Evolutionary conservation across 2,113 vertebrate genomes (phyloP).

Genomic region (Aptenodytes patagonicus): DNA sequence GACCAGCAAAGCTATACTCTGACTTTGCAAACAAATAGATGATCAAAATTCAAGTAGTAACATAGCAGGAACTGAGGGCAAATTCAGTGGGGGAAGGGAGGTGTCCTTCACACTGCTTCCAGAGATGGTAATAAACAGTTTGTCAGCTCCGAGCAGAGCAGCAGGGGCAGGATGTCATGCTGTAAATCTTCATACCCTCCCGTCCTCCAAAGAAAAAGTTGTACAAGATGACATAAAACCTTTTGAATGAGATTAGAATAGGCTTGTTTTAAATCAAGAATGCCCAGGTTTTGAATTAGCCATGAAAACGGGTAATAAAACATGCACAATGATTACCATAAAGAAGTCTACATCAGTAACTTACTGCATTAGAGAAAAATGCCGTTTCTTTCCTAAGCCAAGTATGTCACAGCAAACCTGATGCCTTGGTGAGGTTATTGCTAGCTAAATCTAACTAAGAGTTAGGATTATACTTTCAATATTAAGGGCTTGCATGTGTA

Average conservation of each 20-base stretch:
- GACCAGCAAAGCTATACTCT: not conserved
- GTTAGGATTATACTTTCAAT: not conserved
- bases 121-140: not conserved
- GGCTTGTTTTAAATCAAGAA: conserved; percentile 1
- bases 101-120: not conserved
- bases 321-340: not conserved
- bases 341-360: not conserved
- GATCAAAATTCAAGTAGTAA: not conserved
- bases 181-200: conserved; percentile 26
- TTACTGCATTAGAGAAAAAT: not conserved
- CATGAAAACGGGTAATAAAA: not conserved
- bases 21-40: not conserved
- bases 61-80: not conserved
- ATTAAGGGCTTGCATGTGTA: not conserved
- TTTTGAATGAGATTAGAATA: not conserved
- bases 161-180: not conserved
- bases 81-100: not conserved
- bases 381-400: not conserved
- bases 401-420: not conserved
- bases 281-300: not conserved
- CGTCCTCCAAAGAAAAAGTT: not conserved
- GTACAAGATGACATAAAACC: not conserved
- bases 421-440: not conserved
- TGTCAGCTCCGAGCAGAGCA: not conserved
- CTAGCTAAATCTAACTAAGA: not conserved